Evolutionary conservation across 2,888 invertebrate species (phyloP).

Genomic region (Dione vanillae): DNA sequence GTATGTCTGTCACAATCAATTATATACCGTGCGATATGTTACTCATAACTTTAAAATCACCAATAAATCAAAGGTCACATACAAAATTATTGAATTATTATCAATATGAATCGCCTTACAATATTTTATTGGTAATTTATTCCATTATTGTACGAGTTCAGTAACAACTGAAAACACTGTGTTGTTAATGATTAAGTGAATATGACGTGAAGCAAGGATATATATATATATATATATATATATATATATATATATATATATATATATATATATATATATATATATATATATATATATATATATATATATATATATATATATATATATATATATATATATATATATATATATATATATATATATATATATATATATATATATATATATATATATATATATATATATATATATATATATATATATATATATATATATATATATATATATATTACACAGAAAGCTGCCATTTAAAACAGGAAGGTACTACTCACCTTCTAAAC

Average conservation of each 20-base stretch:
- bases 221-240: no score
- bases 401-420: no score
- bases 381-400: background rate
- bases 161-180: conserved; percentile 15
- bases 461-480: conserved; percentile 35
- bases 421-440: conserved; percentile 2
- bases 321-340: conserved; percentile 4
- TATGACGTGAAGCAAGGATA: background rate
- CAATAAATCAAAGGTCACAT: conserved; percentile 25
- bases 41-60: conserved; percentile 11
- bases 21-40: conserved; percentile 12
- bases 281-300: no score
- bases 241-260: background rate
- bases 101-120: conserved; percentile 30
- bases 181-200: conserved; percentile 9
- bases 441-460: conserved; percentile 18
- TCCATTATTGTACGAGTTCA: conserved; percentile 21
- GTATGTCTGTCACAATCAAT: conserved; percentile 8
- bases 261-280: no score
- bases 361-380: background rate
- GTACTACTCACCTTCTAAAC: conserved; percentile 44
- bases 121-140: conserved; percentile 34
- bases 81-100: conserved; percentile 31
- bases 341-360: no score
- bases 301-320: background rate